phyloP scores from a whole-genome alignment of 2,888 invertebrate species.

The Bombylius major region DNA sequence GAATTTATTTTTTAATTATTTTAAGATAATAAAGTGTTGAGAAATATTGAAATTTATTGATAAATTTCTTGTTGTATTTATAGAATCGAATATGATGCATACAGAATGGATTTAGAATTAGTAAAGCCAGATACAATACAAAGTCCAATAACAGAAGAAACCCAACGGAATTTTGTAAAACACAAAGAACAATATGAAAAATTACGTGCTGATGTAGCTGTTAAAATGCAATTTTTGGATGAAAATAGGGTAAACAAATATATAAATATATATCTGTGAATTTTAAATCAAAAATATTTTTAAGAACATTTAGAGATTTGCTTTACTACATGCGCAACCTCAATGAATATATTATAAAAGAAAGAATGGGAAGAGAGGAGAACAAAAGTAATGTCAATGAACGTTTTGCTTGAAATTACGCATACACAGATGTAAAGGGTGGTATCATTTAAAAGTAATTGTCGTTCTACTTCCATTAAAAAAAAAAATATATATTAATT shows the following conservation, averaged over 20 bases:
- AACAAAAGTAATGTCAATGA: too few relatives aligned
- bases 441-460: too few relatives aligned
- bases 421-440: too few relatives aligned
- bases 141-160: constrained; percentile 58
- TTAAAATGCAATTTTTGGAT: constrained; percentile 92
- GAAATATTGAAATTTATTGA: not conserved
- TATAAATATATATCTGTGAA: not conserved
- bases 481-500: too few relatives aligned
- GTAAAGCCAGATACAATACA: constrained; percentile 45
- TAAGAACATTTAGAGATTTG: too few relatives aligned
- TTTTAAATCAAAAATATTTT: not conserved
- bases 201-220: constrained; percentile 81
- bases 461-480: too few relatives aligned
- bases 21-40: not conserved
- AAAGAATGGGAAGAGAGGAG: too few relatives aligned
- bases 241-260: constrained; percentile 73
- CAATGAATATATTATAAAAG: too few relatives aligned
- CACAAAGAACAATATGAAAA: constrained; percentile 88
- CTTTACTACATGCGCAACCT: too few relatives aligned
- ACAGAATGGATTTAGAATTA: constrained; percentile 84
- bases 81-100: constrained; percentile 95
- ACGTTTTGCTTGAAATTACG: too few relatives aligned
- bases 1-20: not conserved
- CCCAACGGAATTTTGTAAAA: constrained; percentile 67
- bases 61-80: constrained; percentile 5